Percentiles rank a stretch among this genome's conserved stretches.
Conservation (phyloP, 2,888 invertebrate genomes). For the Pseudococcus longispinus region DNA sequence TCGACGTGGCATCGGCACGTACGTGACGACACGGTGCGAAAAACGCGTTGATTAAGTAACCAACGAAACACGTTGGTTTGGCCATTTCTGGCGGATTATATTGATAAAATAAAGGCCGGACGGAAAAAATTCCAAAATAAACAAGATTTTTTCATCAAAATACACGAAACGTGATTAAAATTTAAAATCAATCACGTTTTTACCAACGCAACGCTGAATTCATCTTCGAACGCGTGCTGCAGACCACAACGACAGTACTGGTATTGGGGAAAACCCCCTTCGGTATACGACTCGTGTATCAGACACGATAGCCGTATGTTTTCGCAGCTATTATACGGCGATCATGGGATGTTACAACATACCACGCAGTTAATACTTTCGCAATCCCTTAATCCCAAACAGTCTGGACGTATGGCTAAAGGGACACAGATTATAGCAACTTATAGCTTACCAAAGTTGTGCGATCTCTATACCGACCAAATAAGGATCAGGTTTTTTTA, state of each 20-base stretch:
- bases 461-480: neutral
- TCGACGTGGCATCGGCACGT: neutral
- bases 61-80: neutral
- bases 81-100: slow-evolving; percentile 32
- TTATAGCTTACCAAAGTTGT: neutral
- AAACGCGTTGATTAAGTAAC: slow-evolving; percentile 34
- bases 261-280: neutral
- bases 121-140: slow-evolving; percentile 13
- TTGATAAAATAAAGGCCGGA: neutral
- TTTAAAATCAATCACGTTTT: slow-evolving; percentile 41
- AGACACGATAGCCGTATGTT: slow-evolving; percentile 6
- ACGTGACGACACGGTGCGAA: neutral
- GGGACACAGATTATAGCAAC: slow-evolving; percentile 34
- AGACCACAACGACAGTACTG: neutral
- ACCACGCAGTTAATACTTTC: neutral
- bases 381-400: slow-evolving; percentile 20
- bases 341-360: slow-evolving; percentile 24
- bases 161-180: slow-evolving; percentile 35
- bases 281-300: neutral
- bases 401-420: slow-evolving; percentile 34
- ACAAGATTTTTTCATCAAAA: slow-evolving; percentile 43
- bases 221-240: neutral
- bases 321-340: slow-evolving; percentile 19
- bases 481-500: neutral
- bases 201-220: neutral